These are phyloP conservation scores for Molossus molossus DNA, from an alignment of 2,797 vertebrate species.

Conservation along the genomic window DNA sequence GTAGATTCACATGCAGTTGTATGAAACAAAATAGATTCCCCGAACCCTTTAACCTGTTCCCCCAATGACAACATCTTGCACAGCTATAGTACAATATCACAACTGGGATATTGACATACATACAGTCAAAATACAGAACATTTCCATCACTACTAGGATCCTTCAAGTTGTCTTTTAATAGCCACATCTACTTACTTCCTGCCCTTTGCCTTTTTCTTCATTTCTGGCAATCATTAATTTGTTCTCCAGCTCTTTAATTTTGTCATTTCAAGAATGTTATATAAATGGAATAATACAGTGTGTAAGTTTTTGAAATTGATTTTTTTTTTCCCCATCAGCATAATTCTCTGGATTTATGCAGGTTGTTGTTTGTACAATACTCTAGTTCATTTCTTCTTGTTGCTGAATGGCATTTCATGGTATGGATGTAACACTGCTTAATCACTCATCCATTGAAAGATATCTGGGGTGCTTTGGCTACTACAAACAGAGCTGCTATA, in stretches of 20 bases:
- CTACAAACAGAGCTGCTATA: background rate
- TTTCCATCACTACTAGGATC: background rate
- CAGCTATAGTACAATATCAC: background rate
- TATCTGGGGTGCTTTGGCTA: background rate
- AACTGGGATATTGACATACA: background rate
- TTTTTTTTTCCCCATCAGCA: background rate
- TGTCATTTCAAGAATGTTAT: constrained; percentile 30
- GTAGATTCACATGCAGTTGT: background rate
- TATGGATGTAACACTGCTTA: background rate
- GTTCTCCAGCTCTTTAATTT: background rate
- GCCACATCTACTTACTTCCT: background rate
- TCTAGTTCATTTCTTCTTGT: background rate
- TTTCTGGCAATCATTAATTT: constrained; percentile 20
- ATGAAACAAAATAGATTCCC: background rate
- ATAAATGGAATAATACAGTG: background rate
- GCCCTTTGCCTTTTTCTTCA: background rate
- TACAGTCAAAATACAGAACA: background rate
- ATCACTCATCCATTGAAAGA: background rate
- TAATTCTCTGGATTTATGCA: background rate
- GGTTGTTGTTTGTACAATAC: background rate
- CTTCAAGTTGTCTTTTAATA: background rate
- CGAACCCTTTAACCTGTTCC: background rate
- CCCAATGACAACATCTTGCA: background rate
- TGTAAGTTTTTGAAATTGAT: background rate
- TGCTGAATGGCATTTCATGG: background rate